Evolutionary conservation across 1,140 invertebrate genomes (phyloP), one percentile per base, ranked within the genome.

Genomic region (Bathynomus jamesi): DNA sequence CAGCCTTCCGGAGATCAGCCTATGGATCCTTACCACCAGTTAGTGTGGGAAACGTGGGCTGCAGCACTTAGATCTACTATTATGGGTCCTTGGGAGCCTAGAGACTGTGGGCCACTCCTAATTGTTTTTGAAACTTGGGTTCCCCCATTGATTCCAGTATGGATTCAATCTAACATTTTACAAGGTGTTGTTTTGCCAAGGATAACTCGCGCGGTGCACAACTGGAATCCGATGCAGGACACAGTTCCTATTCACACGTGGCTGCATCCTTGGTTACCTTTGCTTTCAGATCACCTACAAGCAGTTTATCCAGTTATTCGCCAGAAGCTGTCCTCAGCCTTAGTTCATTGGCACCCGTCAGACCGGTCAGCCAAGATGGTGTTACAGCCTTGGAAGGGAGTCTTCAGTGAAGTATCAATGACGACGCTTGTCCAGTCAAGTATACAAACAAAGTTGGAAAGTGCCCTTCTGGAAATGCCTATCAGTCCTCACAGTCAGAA

Each of bases 211-310:
- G 93, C 92, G 77, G 93, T 96, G 0, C 88, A 92, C 60, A 86
- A 88, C 53, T 99, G 96, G 97, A 93, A 99, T 85, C 96, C 97
- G 0, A 84, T 96, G 0, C 91, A 89, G 0, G 96, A 99, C 80
- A 91, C 90, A 0, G 87, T 96, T 67, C 95, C 96, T 2, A 93
- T 99, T 75, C 95, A 99, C 83, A 87, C 89, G 7, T 99, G 97
- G 97, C 88, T 98, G 69, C 90, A 97, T 83, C 97, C 97, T 0
- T 99, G 96, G 96, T 85, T 94, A 46, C 89, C 89, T 7, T 80
- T 91, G 27, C 86, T 95, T 81, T 86, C 65, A 27, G 71, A 79
- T 75, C 84, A 87, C 62, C 82, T 98, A 78, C 89, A 93, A 77
- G 88, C 88, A 1, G 88, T 98, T 7, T 98, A 96, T 84, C 92